Conservation (phyloP, 2,113 vertebrate genomes). For the Chionis minor region DNA sequence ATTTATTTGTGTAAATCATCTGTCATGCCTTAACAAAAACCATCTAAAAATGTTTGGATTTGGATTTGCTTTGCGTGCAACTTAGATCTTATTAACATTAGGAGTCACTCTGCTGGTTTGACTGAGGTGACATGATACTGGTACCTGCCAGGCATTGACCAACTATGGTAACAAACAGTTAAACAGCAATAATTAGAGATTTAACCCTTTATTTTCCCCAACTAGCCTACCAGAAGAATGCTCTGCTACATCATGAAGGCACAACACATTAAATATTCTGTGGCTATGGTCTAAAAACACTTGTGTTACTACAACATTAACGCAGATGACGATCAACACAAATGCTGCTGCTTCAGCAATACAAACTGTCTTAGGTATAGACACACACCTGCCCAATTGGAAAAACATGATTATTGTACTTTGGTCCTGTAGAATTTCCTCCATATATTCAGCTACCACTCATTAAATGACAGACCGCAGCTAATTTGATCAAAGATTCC, state of each 20-base stretch:
- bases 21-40: slow-evolving; percentile 91
- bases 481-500: slow-evolving; percentile 43
- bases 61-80: slow-evolving; percentile 87
- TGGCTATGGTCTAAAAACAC: slow-evolving; percentile 85
- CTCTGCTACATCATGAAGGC: slow-evolving; percentile 92
- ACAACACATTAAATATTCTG: slow-evolving; percentile 92
- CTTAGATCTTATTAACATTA: slow-evolving; percentile 78
- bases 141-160: slow-evolving; percentile 87
- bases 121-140: slow-evolving; percentile 75
- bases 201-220: slow-evolving; percentile 79
- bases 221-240: slow-evolving; percentile 85
- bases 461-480: neutral
- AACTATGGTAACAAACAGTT: slow-evolving; percentile 86
- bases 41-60: slow-evolving; percentile 76
- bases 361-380: slow-evolving; percentile 73
- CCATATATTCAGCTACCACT: slow-evolving; percentile 18
- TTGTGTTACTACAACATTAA: slow-evolving; percentile 82
- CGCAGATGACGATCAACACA: slow-evolving; percentile 77
- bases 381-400: slow-evolving; percentile 74
- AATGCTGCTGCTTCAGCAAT: slow-evolving; percentile 74
- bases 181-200: slow-evolving; percentile 81
- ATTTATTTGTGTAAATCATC: slow-evolving; percentile 89
- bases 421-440: slow-evolving; percentile 66
- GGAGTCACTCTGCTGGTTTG: slow-evolving; percentile 73
- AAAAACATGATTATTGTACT: slow-evolving; percentile 62